Base-by-base conservation (phyloP, 1,140 invertebrate species). In the Aethina tumida region DNA sequence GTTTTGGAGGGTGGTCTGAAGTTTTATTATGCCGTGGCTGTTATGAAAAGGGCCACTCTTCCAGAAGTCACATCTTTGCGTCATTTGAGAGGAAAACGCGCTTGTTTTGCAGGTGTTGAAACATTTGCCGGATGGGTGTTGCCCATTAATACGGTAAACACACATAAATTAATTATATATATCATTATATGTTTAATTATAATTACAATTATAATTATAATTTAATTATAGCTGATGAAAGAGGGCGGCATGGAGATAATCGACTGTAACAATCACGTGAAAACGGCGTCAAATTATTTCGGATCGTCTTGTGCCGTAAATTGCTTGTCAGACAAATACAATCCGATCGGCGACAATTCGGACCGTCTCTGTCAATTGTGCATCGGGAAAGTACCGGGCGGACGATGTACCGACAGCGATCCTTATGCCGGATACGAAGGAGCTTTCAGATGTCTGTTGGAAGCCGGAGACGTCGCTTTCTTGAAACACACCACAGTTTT, bases 241-340 rank as follows among this genome's bases (percentile, higher is more conserved):
- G 63, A 79, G 41, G 83, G 82, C 15, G 78, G 76, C 19, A 73
- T 92, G 65, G 78, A 86, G 57, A 73, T 91, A 21, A 77, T 85
- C 17, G 87, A 92, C 58, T 98, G 94, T 55, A 97, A 98, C 52
- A 96, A 97, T 66, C 85, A 96, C 58, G 87, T 97, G 0, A 94
- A 97, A 63, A 86, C 88, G 3, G 83, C 90, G 0, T 84, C 85
- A 6, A 75, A 81, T 41, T 97, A 78, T 58, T 97, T 97, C 60
- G 82, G 84, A 3, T 73, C 77, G 30, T 93, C 91, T 31, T 98
- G 94, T 68, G 88, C 93, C 12, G 85, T 92, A 0, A 94, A 95
- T 61, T 87, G 90, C 1, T 63, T 97, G 8, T 77, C 81, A 19
- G 82, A 93, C 55, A 85, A 89, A 63, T 91, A 94, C 56, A 98